Base-by-base conservation (phyloP, 1,140 invertebrate genomes). In the Zaprionus capensis region DNA sequence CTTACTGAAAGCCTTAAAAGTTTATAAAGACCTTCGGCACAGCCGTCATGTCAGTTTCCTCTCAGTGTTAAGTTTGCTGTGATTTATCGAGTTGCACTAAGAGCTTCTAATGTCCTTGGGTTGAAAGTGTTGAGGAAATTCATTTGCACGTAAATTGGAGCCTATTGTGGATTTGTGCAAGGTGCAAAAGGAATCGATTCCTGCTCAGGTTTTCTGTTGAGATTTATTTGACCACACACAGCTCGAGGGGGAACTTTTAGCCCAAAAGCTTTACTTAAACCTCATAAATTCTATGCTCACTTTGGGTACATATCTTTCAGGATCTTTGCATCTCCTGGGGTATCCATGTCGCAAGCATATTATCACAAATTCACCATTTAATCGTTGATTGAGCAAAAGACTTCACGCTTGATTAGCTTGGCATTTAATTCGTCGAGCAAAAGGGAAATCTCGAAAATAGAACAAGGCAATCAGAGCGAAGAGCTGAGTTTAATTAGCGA, bases 401-500 rank as follows among this genome's bases (percentile, higher is more conserved):
- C n/a, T 24, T 51, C 20, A 24, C 44, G 41, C 44, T 51, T 51
- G 49, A 55, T 55, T 55, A 55, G 63, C 49, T 22, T 12, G 22
- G 11, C 31, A 20, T 66, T 66, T 66, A 28, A 56, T 28, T 56
- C 22, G 53, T 3, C 20, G 7, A 5, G 17, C n/a, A 34, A 34
- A 46, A 49, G 66, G 15, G 31, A 61, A 51, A 36, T 69, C 57
- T 34, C 57, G 9, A 62, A 61, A 69, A 49, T 62, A 31, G 57
- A 49, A 14, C 41, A 69, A 49, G 66, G 57, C 57, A 61, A 62
- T 51, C 66, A 36, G 57, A 69, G 34, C 57, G 55, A 62, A 69
- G 41, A 49, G 66, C 57, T 62, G 20, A 34, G 41, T 61, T 69
- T 69, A 69, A 69, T 69, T 69, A 62, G 66, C 38, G 41, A n/a